Evolutionary conservation across 2,888 invertebrate genomes (phyloP), one percentile per base, ranked within the genome.

Genomic region (Idaea aversata): DNA sequence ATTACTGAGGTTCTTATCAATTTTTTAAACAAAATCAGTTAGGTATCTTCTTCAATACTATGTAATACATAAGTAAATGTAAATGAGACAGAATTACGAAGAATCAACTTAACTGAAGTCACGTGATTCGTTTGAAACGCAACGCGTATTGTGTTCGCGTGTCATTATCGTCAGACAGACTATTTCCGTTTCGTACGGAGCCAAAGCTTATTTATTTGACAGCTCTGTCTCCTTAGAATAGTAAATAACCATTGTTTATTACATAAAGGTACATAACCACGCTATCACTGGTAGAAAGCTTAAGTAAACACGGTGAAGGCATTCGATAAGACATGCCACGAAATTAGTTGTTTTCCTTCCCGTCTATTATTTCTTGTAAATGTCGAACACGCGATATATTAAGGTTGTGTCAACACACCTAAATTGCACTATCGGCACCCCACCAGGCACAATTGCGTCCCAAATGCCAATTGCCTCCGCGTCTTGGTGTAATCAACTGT

Each of bases 401-500:
- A 73, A 69, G 67, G 65, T 70, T 67, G 70, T 76, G 75, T 75
- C 74, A 74, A 73, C 74, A 74, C 69, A 66, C 69, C 74, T 70
- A 72, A 82, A 86, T 83, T 78, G 77, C 75, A 76, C 83, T 88
- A 89, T 88, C 88, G 82, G 82, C 87, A 78, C 86, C 84, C 88
- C 82, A 81, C 87, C 87, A 86, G 88, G 73, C 82, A 73, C 76
- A 79, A 85, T 86, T 85, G 79, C 75, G 78, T 77, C 72, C 77
- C 77, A 75, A 76, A 72, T 66, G 74, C 75, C 84, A 81, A 87
- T 87, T 83, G 85, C 79, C 80, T 75, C 77, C 74, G 71, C 68
- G 80, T 81, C 83, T 84, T 81, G 77, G 77, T 76, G 84, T 87
- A 91, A 93, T 91, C 91, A 91, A 90, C 87, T 82, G 85, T 87